phyloP scores from a whole-genome alignment of 2,113 vertebrate species.

The Pangasianodon gigas region DNA sequence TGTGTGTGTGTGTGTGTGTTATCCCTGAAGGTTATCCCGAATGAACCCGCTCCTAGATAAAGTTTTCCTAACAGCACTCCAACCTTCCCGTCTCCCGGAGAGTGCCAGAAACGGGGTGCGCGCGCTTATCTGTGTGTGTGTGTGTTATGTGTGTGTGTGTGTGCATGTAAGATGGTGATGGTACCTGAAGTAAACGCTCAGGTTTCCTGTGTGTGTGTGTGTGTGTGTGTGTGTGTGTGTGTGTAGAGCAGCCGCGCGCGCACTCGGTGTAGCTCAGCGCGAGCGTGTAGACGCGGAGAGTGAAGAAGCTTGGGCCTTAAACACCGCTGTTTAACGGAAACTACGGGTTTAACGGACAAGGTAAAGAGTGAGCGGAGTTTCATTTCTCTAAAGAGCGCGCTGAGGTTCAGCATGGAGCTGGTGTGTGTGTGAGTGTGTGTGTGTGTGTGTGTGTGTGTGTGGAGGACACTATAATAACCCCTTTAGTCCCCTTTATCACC shows the following conservation, averaged over 20 bases:
- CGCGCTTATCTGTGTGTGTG: background rate
- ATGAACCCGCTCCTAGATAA: background rate
- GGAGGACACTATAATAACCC: background rate
- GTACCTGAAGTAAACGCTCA: constrained; percentile 83
- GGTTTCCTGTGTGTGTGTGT: constrained; percentile 64
- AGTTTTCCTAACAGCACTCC: constrained; percentile 17
- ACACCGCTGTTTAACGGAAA: constrained; percentile 18
- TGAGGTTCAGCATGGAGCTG: constrained; percentile 13
- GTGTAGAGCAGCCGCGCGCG: constrained; percentile 77
- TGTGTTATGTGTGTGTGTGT: background rate
- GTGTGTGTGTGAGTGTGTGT: constrained; percentile 3
- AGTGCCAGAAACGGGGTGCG: constrained; percentile 28
- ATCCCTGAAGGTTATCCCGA: constrained; percentile 10
- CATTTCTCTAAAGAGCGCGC: background rate
- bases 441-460: constrained; percentile 5
- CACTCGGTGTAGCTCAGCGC: constrained; percentile 46
- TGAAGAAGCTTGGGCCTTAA: background rate
- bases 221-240: background rate
- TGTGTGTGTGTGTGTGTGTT: background rate
- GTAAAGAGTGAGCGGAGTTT: background rate
- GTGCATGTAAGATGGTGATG: constrained; percentile 50
- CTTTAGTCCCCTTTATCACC: background rate
- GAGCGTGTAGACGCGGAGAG: background rate
- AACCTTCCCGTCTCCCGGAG: background rate
- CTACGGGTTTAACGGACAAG: background rate